Evolutionary conservation across 92 coral and sea anemone genomes (phyloP).

Genomic region (Siderastrea siderea): DNA sequence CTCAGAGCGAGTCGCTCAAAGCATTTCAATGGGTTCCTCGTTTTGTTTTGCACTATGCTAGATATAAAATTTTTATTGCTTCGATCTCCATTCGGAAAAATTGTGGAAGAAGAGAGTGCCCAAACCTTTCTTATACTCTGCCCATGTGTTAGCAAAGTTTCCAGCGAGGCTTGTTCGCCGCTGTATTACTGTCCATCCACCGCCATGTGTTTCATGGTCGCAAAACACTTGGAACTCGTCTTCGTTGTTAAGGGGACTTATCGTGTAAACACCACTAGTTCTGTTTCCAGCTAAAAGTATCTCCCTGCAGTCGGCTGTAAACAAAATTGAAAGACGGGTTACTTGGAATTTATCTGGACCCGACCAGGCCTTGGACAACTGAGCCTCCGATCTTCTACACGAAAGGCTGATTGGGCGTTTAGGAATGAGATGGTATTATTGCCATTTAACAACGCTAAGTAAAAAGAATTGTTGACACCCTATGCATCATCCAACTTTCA

Average conservation of each 20-base stretch:
- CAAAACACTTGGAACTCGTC: conserved; percentile 66
- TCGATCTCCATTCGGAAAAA: no score
- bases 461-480: no score
- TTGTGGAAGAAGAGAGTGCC: conserved; percentile 1
- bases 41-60: no score
- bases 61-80: no score
- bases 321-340: neutral
- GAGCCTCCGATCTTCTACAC: no score
- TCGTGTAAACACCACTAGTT: conserved; percentile 39
- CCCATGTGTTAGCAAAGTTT: conserved; percentile 13
- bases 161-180: neutral
- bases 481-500: no score
- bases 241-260: conserved; percentile 38
- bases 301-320: conserved; percentile 68
- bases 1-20: no score
- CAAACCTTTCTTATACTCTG: conserved; percentile 60
- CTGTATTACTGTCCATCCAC: conserved; percentile 82
- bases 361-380: no score
- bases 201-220: conserved; percentile 78
- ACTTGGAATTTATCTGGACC: neutral
- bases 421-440: no score
- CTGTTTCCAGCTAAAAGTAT: conserved; percentile 52
- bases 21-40: no score
- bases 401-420: no score
- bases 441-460: no score